Base-by-base conservation (phyloP, 1,140 invertebrate species). In the Danaus plexippus region DNA sequence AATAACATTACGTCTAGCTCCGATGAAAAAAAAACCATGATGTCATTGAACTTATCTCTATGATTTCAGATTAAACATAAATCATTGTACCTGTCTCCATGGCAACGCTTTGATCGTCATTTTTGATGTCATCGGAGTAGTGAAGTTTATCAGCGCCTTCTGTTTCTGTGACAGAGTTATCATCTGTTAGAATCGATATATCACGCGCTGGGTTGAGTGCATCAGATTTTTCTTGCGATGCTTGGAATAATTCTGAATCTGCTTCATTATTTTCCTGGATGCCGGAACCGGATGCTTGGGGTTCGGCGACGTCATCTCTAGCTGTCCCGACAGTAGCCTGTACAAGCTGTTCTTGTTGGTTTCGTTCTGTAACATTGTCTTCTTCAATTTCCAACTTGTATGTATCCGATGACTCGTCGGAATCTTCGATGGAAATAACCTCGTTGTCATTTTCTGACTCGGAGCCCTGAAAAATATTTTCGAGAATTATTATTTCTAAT, bases 101-200 rank as follows among this genome's bases (percentile, higher is more conserved):
- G 32, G 49, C 50, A 32, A 53, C 47, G 44, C 43, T 50, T 12
- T 53, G 41, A 45, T 45, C 57, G 40, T 62, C 63, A 40, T 61
- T 32, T 63, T 63, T 66, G 15, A 61, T 63, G 52, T 77, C 80
- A 61, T 78, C 71, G 10, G 76, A 80, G 71, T 80, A 80, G 52
- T 75, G 77, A 1, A 85, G 65, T 62, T 71, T 66, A 18, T 68
- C 49, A 40, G 73, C 73, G 18, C 68, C 65, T 57, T 82, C 75
- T 7, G 74, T 71, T 12, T 63, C 66, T 13, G 52, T 11, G 9
- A 62, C 54, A 11, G 80, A 81, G 52, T 79, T 78, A 59, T 83
- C 82, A 56, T 83, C 79, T 50, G 80, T 82, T 6, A 83, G 52
- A 13, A 83, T 59, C 0, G 82, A 83, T 2, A 72, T 56, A 41